These are phyloP conservation scores for Mystacides longicornis DNA, from an alignment of 2,888 invertebrate species.

Conservation along the genomic window DNA sequence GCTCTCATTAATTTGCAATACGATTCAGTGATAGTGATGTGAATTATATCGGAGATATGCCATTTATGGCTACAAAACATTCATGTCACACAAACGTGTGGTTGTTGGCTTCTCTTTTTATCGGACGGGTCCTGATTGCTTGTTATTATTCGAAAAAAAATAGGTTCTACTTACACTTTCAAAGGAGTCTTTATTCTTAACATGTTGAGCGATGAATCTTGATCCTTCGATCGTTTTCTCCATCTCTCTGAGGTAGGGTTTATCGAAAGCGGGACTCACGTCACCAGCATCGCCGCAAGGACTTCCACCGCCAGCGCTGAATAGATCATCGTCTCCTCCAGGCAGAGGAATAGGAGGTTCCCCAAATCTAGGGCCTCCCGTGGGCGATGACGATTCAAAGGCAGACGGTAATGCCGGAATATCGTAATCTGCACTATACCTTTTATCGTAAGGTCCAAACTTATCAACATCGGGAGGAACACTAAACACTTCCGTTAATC, in stretches of 20 bases:
- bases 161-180: constrained; percentile 71
- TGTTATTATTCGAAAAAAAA: too few species aligned
- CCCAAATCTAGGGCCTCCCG: constrained; percentile 53
- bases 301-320: constrained; percentile 63
- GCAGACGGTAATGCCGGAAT: constrained; percentile 53
- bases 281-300: constrained; percentile 53
- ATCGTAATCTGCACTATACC: constrained; percentile 66
- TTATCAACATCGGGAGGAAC: constrained; percentile 60
- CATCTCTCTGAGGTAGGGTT: constrained; percentile 74
- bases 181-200: constrained; percentile 90
- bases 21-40: too few species aligned
- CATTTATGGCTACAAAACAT: too few species aligned
- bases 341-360: constrained; percentile 64
- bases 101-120: too few species aligned
- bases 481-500: constrained; percentile 74
- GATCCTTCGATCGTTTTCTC: constrained; percentile 90
- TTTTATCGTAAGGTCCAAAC: constrained; percentile 51
- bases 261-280: constrained; percentile 73
- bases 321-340: constrained; percentile 77
- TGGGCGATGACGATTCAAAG: constrained; percentile 61
- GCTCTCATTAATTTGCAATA: too few species aligned
- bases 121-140: too few species aligned
- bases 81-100: too few species aligned
- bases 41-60: too few species aligned
- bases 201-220: constrained; percentile 91